Evolutionary conservation across 2,113 vertebrate genomes (phyloP), one percentile per base, ranked within the genome.

Genomic region (Antechinus flavipes): DNA sequence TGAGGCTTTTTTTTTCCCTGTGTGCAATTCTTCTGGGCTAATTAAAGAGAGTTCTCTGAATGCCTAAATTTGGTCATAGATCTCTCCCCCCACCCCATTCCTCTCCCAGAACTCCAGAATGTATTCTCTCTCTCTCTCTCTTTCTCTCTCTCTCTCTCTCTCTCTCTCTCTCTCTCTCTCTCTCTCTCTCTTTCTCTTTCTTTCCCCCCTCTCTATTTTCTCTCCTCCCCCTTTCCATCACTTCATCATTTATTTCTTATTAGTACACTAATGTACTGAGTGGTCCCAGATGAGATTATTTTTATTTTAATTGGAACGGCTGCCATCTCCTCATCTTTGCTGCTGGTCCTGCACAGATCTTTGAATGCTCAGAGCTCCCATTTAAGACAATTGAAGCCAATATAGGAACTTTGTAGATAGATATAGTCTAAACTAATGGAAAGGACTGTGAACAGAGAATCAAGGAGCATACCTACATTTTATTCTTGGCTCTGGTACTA

Each of bases 241-340:
- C 92, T 95, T 54, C 54, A 92, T 58, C 98, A 98, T 98, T 98
- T 98, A 98, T 98, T 98, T 98, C 97, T 98, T 98, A 98, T 98
- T 98, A 98, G 97, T 97, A 95, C 97, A 96, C 97, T 98, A 98
- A 98, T 98, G 98, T 98, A 97, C 94, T 97, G 98, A 98, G 94
- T 97, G 97, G 97, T 97, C 97, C 97, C 98, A 98, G 98, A 98
- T 98, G 98, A 98, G 97, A 98, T 98, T 98, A 97, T 98, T 98
- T 94, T 94, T 97, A 93, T 94, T 96, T 97, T 97, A 93, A 95
- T 42, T 91, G 97, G 16, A 42, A 11, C 93, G 91, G 93, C 52
- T 91, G 93, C 93, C 93, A 47, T 92, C 90, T 96, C n/a, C 50
- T 24, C 89, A 49, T 56, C 52, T 97, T 42, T 91, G 56, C 58